Base-by-base conservation (phyloP, 2,797 vertebrate species). In the Phoeniculus purpureus region DNA sequence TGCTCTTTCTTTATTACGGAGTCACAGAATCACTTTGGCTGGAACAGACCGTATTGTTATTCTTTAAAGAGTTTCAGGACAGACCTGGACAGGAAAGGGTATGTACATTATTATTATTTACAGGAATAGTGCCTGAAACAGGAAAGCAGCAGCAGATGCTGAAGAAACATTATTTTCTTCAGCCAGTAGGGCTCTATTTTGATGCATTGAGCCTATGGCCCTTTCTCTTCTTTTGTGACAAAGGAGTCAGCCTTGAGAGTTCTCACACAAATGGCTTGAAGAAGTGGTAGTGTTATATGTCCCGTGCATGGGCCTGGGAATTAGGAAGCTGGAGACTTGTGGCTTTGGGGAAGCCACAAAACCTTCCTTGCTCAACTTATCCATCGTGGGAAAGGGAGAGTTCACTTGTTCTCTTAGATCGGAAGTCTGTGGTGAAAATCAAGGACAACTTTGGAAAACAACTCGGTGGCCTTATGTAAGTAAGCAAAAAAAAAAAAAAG, bases 311-410 rank as follows among this genome's bases (percentile, higher is more conserved):
- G 48, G 55, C 18, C 34, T 47, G 22, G 27, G 61, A 92, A 80
- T 85, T 2, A 5, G 58, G 17, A 81, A 86, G 50, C 47, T 55
- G 45, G 23, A 83, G 62, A 32, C 19, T 45, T 62, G 37, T 52
- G 65, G 82, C 74, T 91, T 74, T 76, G 11, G 23, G 54, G 60
- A 87, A 88, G 65, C 81, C 81, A 68, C 87, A 91, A 84, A 92
- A 13, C 18, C 10, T 10, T 88, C 47, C 10, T 61, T 56, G 27
- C 8, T 87, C 58, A 71, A 74, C 27, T 87, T 92, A 31, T 45
- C n/a, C 50, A 6, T n/a, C 9, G 19, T 65, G 70, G 45, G 56
- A 92, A 86, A 76, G 59, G 48, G 27, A 89, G n/a, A 91, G 20
- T 78, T 76, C 34, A 19, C 29, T 88, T 51, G 17, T 52, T 74